phyloP scores from a whole-genome alignment of 2,113 vertebrate species.

The Prionailurus viverrinus region DNA sequence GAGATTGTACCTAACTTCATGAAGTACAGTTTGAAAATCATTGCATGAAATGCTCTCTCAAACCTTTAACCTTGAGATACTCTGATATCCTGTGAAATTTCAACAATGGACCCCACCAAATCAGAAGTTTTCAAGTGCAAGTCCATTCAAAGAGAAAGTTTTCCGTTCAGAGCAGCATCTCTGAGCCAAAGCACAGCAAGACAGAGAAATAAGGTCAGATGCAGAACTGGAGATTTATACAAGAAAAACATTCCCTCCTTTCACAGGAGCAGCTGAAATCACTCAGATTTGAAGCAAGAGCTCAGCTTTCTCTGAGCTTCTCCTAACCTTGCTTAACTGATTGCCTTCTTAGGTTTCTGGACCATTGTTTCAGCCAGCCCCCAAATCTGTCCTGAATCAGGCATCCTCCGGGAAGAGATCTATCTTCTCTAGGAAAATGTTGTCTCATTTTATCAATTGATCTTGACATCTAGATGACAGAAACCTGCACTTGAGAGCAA shows the following conservation, averaged over 20 bases:
- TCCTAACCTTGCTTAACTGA: conserved; percentile 25
- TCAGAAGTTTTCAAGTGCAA: conserved; percentile 47
- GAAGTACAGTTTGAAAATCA: conserved; percentile 31
- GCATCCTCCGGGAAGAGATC: conserved; percentile 17
- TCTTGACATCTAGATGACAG: conserved; percentile 6
- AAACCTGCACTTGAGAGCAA: not conserved
- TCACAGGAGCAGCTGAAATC: conserved; percentile 22
- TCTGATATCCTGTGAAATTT: conserved; percentile 36
- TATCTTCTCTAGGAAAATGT: conserved; percentile 14
- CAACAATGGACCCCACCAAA: not conserved
- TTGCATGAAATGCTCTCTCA: not conserved
- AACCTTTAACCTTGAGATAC: not conserved
- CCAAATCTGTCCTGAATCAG: not conserved
- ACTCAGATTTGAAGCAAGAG: conserved; percentile 59
- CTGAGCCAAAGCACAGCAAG: conserved; percentile 41
- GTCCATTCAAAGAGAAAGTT: not conserved
- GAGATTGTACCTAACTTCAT: not conserved
- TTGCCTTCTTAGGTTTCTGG: conserved; percentile 13
- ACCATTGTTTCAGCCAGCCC: not conserved
- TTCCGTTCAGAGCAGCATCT: conserved; percentile 24
- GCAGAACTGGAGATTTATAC: conserved; percentile 2
- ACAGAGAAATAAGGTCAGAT: not conserved
- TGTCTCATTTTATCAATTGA: not conserved
- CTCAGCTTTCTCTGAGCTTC: not conserved
- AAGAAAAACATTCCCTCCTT: conserved; percentile 45